Evolutionary conservation across 2,113 vertebrate species (phyloP).

Genomic region (Tragelaphus strepsiceros): DNA sequence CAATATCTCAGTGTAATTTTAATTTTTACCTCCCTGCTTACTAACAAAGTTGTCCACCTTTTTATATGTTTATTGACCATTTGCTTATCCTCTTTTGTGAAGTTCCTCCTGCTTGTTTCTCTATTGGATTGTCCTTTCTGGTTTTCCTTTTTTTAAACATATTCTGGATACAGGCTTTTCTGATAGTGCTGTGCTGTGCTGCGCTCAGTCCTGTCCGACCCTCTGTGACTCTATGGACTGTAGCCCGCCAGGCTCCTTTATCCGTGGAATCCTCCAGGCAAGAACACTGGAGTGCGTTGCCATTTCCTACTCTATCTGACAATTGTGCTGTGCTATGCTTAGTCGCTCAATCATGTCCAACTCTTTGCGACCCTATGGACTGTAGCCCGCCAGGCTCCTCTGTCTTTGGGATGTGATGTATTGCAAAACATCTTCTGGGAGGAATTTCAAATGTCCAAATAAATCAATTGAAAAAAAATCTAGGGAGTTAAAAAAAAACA

Average conservation of each 20-base stretch:
- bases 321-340: neutral
- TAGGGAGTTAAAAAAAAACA: neutral
- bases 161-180: neutral
- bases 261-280: neutral
- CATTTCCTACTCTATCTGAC: neutral
- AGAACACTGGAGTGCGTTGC: neutral
- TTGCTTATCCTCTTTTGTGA: neutral
- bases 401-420: neutral
- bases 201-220: neutral
- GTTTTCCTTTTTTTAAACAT: neutral
- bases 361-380: neutral
- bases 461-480: neutral
- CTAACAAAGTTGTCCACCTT: neutral
- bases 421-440: neutral
- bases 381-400: neutral
- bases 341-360: neutral
- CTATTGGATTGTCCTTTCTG: neutral
- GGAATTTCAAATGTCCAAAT: neutral
- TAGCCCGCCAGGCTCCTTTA: neutral
- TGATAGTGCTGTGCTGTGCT: neutral
- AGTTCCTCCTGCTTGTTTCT: neutral
- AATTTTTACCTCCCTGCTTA: neutral
- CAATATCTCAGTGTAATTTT: neutral
- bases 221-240: neutral
- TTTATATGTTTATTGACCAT: neutral